Evolutionary conservation across 92 coral and sea anemone genomes (phyloP), one percentile per base, ranked within the genome.

Genomic region (Hydrozoanthus gracilis): DNA sequence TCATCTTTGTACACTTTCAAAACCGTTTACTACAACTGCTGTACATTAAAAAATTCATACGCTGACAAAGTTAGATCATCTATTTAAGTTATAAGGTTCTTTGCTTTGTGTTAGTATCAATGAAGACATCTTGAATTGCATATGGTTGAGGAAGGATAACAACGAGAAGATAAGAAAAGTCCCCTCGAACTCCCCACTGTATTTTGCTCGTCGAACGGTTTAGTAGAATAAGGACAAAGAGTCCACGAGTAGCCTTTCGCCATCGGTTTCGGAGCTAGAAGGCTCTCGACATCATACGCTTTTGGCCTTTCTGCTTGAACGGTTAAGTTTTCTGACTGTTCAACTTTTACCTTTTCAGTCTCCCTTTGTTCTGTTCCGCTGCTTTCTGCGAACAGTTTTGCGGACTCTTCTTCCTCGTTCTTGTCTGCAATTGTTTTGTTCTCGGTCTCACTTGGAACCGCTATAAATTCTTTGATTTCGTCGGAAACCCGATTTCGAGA

Each of bases 401-500:
- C 11, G 6, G 49, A 60, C 5, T 48, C 49, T 5, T 48, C 49
- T 5, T 65, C 85, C 11, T 45, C 49, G n/a, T 2, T 61, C 18
- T 45, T 58, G 8, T 3, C 55, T 44, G 83, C 8, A 14, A 58
- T 3, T 46, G 56, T 15, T 10, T 64, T 79, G 11, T 70, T 67
- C 20, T 65, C 35, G 1, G 48, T 58, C 6, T 67, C 39, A 27
- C 1, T 80, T 0, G 85, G 85, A 65, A 80, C 85, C 45, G 49
- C 60, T 65, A 80, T 80, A 10, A 80, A 64, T 80, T 80, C 85
- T 80, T 80, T 80, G 27, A 80, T 80, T 16, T 80, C 85, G 44
- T 80, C 73, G 4, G 85, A 80, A 46, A 80, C 85, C 49, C 82
- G 82, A 44, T 62, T 80, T 80, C 85, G 85, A 49, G 85, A 80